Evolutionary conservation across 1,140 invertebrate genomes (phyloP), one percentile per base, ranked within the genome.

Genomic region (Monomorium pharaonis): DNA sequence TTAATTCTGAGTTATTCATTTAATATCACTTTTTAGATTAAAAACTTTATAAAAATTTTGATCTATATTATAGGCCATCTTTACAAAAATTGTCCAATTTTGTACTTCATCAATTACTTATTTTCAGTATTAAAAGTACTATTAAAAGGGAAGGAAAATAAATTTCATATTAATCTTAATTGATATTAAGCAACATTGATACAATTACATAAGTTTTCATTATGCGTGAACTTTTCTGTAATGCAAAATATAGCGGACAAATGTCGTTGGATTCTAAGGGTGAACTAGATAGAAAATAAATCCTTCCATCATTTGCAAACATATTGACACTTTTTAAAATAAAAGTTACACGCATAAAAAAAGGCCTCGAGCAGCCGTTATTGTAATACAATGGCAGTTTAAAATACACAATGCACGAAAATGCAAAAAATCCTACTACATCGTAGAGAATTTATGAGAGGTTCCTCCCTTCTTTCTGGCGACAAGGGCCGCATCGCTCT

Each of bases 381-480:
- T 5, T 63, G 6, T 33, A 33, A 4, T 42, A 51, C 49, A 65
- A 51, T 67, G 44, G 30, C 27, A 78, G 5, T 67, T 80, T 42
- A 69, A 69, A 77, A 76, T 47, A 77, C 21, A 42, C 18, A 47
- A 30, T 58, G 14, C 27, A 58, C 5, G n/a, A n/a, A 6, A 27
- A 6, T 30, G 24, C 5, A 14, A 30, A 24, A 60, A 30, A 56
- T 33, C 4, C 24, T 3, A 51, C 24, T 21, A 21, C 3, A 42
- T 65, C 49, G 60, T n/a, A 37, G 9, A 58, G 14, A 12, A 30
- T 58, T 72, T 30, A 27, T 14, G 21, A 83, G n/a, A 83, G 54
- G 18, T 83, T 83, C 78, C 67, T 83, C 78, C 16, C 78, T 83
- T 83, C 67, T 83, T 83, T 83, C 78, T 83, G 67, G 4, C 18